Percentiles rank a stretch among this genome's conserved stretches.
Evolutionary conservation across 2,888 invertebrate genomes (phyloP).

Genomic region (Aphodius granarius): DNA sequence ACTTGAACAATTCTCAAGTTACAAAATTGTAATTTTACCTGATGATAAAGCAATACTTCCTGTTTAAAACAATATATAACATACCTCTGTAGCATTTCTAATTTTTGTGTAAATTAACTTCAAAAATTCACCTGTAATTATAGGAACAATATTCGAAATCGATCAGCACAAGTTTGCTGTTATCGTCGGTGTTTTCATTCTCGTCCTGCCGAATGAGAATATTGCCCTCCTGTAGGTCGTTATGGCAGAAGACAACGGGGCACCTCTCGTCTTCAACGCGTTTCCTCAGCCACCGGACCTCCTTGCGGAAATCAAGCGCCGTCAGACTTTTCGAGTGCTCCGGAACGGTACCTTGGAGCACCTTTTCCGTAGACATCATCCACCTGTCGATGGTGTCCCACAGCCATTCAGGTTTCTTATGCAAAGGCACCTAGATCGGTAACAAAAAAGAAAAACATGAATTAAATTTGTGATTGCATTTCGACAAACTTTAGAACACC

Average conservation of each 20-base stretch:
- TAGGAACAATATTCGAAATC: slow-evolving; percentile 8
- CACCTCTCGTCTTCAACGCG: slow-evolving; percentile 63
- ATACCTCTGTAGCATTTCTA: neutral
- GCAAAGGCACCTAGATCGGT: slow-evolving; percentile 73
- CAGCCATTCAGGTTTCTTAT: slow-evolving; percentile 94
- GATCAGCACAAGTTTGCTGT: slow-evolving; percentile 17
- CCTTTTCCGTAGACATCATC: slow-evolving; percentile 62
- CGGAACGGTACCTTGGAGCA: slow-evolving; percentile 48
- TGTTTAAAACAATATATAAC: no score
- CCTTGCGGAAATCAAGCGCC: slow-evolving; percentile 62
- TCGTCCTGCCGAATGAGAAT: slow-evolving; percentile 60
- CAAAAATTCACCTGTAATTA: slow-evolving; percentile 1
- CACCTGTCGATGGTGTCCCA: slow-evolving; percentile 88
- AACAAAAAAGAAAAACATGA: no score
- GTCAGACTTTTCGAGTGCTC: slow-evolving; percentile 37
- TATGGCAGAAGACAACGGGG: slow-evolving; percentile 92
- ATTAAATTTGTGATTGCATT: no score
- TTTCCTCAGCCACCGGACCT: slow-evolving; percentile 71
- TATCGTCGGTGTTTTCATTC: slow-evolving; percentile 37
- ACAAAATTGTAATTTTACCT: no score
- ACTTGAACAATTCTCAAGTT: no score
- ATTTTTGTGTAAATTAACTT: neutral
- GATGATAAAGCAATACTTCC: no score
- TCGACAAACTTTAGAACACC: no score
- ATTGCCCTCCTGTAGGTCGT: slow-evolving; percentile 91